A percentile compares a stretch with the other conserved stretches of the same genome.
Evolutionary conservation across 2,797 vertebrate genomes (phyloP).

Genomic region (Rhinichthys osculus): DNA sequence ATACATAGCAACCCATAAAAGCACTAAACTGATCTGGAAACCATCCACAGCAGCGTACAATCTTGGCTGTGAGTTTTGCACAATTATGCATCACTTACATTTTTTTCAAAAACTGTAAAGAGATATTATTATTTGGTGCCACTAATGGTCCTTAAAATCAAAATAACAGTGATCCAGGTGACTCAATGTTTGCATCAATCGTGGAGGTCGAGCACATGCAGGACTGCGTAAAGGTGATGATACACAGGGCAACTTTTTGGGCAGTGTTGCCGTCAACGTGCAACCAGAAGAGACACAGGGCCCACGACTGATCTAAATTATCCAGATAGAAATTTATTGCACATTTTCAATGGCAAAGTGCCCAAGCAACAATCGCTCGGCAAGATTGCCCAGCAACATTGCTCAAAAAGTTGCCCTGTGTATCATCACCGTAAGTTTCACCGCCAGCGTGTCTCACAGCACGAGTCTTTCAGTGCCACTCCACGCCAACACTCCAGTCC

Average conservation of each 20-base stretch:
- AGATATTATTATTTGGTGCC: no score
- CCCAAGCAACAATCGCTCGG: no score
- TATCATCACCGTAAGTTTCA: constrained; percentile 43
- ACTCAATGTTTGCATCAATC: constrained; percentile 6
- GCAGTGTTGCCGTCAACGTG: no score
- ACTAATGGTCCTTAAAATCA: neutral
- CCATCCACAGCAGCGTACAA: neutral
- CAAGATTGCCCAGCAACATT: no score
- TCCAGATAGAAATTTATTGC: no score
- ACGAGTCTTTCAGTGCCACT: constrained; percentile 66
- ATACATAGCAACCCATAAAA: neutral
- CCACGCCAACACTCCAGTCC: constrained; percentile 37
- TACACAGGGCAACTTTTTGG: no score
- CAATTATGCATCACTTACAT: neutral
- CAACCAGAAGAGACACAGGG: no score
- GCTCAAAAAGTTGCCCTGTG: no score
- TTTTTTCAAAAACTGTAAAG: neutral
- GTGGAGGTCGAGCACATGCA: neutral
- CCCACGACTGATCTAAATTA: no score
- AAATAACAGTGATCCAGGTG: constrained; percentile 11
- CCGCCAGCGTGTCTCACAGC: constrained; percentile 62
- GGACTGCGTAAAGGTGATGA: neutral
- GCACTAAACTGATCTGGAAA: neutral
- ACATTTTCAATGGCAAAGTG: no score
- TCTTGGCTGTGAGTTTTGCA: neutral